Base-by-base conservation (phyloP, 1,140 invertebrate genomes). In the Drosophila pseudoobscura region DNA sequence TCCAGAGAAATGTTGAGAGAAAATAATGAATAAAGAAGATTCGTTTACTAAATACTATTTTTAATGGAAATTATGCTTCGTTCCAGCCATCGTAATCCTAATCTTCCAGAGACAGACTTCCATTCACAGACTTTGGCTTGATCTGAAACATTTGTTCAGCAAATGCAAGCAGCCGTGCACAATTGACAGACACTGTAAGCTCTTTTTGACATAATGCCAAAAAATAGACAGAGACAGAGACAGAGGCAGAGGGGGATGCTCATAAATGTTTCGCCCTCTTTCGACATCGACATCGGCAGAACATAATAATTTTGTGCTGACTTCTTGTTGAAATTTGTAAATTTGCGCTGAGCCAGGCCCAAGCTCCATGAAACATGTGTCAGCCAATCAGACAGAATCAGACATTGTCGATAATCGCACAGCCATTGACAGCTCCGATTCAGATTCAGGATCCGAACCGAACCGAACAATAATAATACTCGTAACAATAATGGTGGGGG, bases 261-360 rank as follows among this genome's bases (percentile, higher is more conserved):
- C 57, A 62, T 50, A 57, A 70, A 70, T 70, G 64, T 43, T 68
- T 56, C 24, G 63, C 44, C 65, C 63, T 22, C 49, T 24, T 45
- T 44, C 24, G 50, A 53, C 58, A 53, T 20, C 35, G 9, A 35
- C 9, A 9, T 47, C 17, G 41, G 51, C 68, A 51, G 31, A 87
- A 82, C 78, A 82, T 70, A 76, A 87, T 87, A 76, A 88, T 87
- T 88, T 88, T 83, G 65, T 78, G 78, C 83, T 88, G 83, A 87
- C 71, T 87, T 87, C 80, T 87, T 87, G 83, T 83, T 87, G 83
- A 87, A 87, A 87, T 88, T 79, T 83, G 71, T 69, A 75, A 87
- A 87, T 87, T 87, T 87, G 53, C 53, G 82, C 78, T 88, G 82
- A 88, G 74, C 70, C 68, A 77, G 60, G 60, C 76, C 51, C 52